Conservation (phyloP, 2,888 invertebrate genomes). For the Tetragnatha montana region DNA sequence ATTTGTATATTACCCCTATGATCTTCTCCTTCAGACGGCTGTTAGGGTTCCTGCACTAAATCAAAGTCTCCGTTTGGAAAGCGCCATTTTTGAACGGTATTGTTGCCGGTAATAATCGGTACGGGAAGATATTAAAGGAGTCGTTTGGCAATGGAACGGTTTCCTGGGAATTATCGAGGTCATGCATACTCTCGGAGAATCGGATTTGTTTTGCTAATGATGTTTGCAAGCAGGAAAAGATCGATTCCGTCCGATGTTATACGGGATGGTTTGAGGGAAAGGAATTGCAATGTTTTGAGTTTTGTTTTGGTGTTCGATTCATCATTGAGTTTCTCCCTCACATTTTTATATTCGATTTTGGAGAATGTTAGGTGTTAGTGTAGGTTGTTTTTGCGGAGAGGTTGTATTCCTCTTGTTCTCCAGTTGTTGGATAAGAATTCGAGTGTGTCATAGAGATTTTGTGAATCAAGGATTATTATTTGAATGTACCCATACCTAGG, state of each 20-base stretch:
- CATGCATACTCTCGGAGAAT: background rate
- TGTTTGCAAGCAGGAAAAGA: background rate
- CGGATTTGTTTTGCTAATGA: slow-evolving; percentile 29
- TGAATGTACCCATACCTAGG: too few species aligned
- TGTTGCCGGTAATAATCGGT: background rate
- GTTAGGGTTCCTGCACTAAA: too few species aligned
- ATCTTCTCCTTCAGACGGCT: too few species aligned
- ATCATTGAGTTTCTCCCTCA: background rate
- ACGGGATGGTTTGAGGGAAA: background rate
- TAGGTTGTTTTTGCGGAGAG: too few species aligned
- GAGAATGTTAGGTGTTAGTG: too few species aligned
- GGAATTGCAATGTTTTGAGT: background rate
- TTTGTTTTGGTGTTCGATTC: background rate
- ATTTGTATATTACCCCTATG: too few species aligned
- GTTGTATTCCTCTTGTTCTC: too few species aligned
- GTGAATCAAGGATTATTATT: too few species aligned
- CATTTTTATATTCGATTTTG: too few species aligned
- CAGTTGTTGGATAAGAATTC: too few species aligned
- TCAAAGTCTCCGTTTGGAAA: background rate
- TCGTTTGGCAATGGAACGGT: background rate
- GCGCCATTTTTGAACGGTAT: background rate
- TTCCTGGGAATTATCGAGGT: background rate
- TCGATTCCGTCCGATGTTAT: background rate
- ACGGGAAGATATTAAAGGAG: background rate
- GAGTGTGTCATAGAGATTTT: too few species aligned